phyloP scores from a whole-genome alignment of 2,888 invertebrate genomes.

The Synergus japonicus region DNA sequence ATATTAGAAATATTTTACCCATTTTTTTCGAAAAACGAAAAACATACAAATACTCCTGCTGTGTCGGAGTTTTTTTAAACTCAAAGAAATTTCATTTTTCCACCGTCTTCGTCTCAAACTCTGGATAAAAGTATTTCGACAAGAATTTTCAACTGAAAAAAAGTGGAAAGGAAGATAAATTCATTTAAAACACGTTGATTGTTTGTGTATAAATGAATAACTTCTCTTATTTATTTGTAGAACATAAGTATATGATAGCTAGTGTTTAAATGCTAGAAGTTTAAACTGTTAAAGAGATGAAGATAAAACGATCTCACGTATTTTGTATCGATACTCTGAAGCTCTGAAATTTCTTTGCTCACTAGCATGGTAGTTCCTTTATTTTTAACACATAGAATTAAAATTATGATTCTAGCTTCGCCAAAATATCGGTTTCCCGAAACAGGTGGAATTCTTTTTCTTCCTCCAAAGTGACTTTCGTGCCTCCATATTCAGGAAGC shows the following conservation, averaged over 20 bases:
- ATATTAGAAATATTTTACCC: too few relatives aligned
- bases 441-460: conserved; percentile 96
- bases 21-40: too few relatives aligned
- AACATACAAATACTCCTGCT: too few relatives aligned
- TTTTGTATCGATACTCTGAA: not conserved
- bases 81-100: too few relatives aligned
- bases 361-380: conserved; percentile 38
- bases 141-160: not conserved
- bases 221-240: conserved; percentile 15
- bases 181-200: not conserved
- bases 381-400: conserved; percentile 49
- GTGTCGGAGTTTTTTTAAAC: too few relatives aligned
- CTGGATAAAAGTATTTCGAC: not conserved
- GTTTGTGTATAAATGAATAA: conserved; percentile 13
- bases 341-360: not conserved
- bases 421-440: conserved; percentile 97
- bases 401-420: conserved; percentile 85
- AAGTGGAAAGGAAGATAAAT: not conserved
- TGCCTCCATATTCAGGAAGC: conserved; percentile 98
- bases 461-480: conserved; percentile 92
- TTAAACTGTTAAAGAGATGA: not conserved
- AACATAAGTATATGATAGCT: not conserved
- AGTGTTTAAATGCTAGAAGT: not conserved
- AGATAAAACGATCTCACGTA: not conserved
- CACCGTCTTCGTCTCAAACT: too few relatives aligned